Evolutionary conservation across 2,113 vertebrate genomes (phyloP), one percentile per base, ranked within the genome.

Genomic region (Equus przewalskii): DNA sequence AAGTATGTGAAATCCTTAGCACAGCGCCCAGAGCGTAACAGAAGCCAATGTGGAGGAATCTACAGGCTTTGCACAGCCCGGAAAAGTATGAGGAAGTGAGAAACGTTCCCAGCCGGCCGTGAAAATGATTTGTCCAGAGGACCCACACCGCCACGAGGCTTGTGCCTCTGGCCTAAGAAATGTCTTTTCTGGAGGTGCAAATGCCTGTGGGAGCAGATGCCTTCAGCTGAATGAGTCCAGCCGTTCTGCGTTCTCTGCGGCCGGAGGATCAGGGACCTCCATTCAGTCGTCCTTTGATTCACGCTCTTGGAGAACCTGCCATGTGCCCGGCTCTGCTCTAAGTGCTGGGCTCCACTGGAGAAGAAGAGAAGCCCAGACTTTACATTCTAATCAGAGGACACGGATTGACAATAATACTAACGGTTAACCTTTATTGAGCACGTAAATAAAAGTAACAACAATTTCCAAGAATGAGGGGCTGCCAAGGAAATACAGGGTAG

Each of bases 21-120:
- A 1, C 5, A 36, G 62, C 12, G 3, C 30, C 30, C 44, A n/a
- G 36, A 19, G 19, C 3, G 0, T 10, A 5, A 22, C 0, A 54
- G 83, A 56, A 64, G 60, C 75, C 26, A 4, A 9, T 3, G 81
- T 1, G 24, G 15, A 24, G 33, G 19, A 5, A 6, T 10, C 8
- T 7, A 4, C 56, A 1, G 64, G 51, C 33, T 65, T n/a, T 22
- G 5, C 28, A 49, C 46, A 88, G 51, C 11, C 56, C 36, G 7
- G 70, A 49, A 67, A 70, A 93, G 33, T 4, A 3, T 0, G 4
- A 78, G 67, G 14, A 84, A 21, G 16, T 15, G 26, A 75, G 91
- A 46, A 65, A 21, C 65, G 19, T 12, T n/a, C 41, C 56, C 89
- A 67, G 73, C 6, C 5, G 19, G 0, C 21, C 0, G 1, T 24